Evolutionary conservation across 2,113 vertebrate species (phyloP).

Genomic region (Pseudopodoces humilis): DNA sequence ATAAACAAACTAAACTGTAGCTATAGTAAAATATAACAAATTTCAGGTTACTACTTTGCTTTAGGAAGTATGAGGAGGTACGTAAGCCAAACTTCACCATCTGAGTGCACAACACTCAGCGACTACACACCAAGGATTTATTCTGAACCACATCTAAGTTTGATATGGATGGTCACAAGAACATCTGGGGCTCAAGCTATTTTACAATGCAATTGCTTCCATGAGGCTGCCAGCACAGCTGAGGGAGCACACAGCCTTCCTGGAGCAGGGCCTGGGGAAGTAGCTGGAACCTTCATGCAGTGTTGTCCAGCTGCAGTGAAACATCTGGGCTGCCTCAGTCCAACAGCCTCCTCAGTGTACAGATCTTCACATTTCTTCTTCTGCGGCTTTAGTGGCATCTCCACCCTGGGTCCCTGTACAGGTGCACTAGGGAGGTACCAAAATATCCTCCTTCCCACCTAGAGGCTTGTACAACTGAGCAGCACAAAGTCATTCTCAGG

Average conservation of each 20-base stretch:
- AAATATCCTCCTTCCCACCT: background rate
- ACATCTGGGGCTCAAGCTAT: background rate
- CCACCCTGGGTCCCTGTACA: background rate
- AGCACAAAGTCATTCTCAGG: background rate
- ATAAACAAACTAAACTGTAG: background rate
- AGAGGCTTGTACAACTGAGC: background rate
- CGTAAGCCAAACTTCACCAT: background rate
- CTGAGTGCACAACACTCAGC: background rate
- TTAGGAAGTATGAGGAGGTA: background rate
- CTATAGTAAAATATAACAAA: background rate
- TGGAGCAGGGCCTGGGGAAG: background rate
- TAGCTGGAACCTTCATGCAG: background rate
- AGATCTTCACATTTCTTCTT: background rate
- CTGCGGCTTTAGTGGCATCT: background rate
- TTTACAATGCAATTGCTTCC: background rate
- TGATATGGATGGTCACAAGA: background rate
- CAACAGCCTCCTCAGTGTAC: background rate
- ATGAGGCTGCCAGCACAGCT: background rate
- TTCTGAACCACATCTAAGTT: background rate
- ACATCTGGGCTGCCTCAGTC: background rate
- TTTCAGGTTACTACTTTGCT: background rate
- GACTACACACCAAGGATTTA: background rate
- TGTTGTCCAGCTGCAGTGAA: background rate
- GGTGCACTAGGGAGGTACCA: background rate
- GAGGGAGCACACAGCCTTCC: background rate